These are phyloP conservation scores for Drosophila hawaiiensis DNA, from an alignment of 2,888 invertebrate species.

Conservation along the genomic window DNA sequence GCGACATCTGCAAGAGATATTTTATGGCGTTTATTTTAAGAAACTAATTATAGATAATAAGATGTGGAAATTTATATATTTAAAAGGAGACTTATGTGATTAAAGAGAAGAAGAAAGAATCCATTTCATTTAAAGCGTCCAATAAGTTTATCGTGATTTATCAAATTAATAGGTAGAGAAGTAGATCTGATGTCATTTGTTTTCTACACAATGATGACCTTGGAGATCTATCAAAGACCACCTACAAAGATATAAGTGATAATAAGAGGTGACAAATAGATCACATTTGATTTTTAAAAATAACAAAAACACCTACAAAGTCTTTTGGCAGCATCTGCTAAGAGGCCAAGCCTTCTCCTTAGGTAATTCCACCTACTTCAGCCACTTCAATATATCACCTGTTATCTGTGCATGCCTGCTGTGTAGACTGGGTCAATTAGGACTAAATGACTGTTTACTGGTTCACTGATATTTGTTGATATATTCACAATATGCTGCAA, in stretches of 20 bases:
- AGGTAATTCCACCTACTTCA: not conserved
- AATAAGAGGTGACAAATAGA: not conserved
- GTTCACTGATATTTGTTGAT: slow-evolving; percentile 22
- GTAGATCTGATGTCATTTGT: not conserved
- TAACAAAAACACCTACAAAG: not conserved
- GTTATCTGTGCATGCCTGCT: not conserved
- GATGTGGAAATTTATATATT: not conserved
- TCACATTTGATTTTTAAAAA: not conserved
- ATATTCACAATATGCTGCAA: slow-evolving; percentile 8
- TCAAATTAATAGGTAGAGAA: not conserved
- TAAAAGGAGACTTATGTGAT: not conserved
- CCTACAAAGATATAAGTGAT: not conserved
- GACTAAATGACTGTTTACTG: slow-evolving; percentile 11
- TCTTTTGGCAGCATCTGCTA: not conserved
- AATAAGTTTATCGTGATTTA: not conserved
- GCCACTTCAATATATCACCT: not conserved
- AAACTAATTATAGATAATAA: not conserved
- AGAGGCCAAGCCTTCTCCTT: not conserved
- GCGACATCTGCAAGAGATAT: slow-evolving; percentile 57
- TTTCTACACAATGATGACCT: not conserved
- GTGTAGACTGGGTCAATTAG: slow-evolving; percentile 25
- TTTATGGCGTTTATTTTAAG: not conserved
- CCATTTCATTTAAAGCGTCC: not conserved
- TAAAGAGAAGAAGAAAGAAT: accelerated
- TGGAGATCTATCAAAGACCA: not conserved